Conservation (phyloP, 1,140 invertebrate species). For the Carposina sasakii region DNA sequence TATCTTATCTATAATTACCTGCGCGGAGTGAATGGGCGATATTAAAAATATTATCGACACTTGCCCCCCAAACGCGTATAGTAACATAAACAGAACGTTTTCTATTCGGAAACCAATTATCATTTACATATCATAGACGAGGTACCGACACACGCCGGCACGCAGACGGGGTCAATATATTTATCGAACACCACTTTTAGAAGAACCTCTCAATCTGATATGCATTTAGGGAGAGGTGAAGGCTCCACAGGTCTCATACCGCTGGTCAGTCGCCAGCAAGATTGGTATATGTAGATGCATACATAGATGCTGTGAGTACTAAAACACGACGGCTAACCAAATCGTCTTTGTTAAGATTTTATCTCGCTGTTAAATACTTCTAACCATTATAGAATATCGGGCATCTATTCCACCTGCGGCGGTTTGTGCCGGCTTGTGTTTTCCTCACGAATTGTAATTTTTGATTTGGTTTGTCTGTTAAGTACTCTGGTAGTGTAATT, state of each 20-base stretch:
- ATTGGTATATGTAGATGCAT: conserved; percentile 57
- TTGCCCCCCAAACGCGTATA: conserved; percentile 36
- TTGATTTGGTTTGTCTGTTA: conserved; percentile 35
- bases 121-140: conserved; percentile 67
- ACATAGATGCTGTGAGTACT: conserved; percentile 55
- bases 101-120: conserved; percentile 66
- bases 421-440: conserved; percentile 40
- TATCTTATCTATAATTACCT: conserved; percentile 40
- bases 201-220: conserved; percentile 25
- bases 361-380: conserved; percentile 67
- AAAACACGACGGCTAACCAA: conserved; percentile 65
- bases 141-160: conserved; percentile 53
- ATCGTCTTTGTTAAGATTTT: conserved; percentile 69
- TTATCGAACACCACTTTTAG: conserved; percentile 46
- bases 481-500: no score
- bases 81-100: conserved; percentile 54
- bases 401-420: conserved; percentile 47
- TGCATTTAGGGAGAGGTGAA: neutral
- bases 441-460: no score
- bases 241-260: neutral
- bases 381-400: conserved; percentile 62
- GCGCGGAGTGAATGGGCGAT: conserved; percentile 30
- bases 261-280: conserved; percentile 33
- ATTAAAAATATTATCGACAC: conserved; percentile 41
- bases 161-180: conserved; percentile 65